Evolutionary conservation across 2,113 vertebrate genomes (phyloP).

Genomic region (Tachuris rubrigastra): DNA sequence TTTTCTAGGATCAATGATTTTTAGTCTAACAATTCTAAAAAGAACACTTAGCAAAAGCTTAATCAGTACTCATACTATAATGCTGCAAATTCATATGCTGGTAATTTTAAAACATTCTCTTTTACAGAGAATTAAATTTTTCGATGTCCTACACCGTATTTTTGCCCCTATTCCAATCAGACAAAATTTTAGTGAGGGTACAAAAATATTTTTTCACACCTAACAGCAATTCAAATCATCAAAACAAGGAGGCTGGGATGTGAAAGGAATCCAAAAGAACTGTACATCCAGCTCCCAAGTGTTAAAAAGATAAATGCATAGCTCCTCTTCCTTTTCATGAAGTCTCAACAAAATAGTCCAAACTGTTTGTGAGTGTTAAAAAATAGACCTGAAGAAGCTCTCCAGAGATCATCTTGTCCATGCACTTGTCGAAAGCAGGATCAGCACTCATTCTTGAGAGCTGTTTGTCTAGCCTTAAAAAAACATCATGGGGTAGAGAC

Average conservation of each 20-base stretch:
- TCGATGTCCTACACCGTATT: not conserved
- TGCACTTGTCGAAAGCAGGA: not conserved
- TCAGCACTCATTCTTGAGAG: not conserved
- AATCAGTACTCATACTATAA: not conserved
- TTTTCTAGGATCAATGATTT: not conserved
- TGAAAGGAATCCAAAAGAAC: not conserved
- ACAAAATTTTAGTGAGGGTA: not conserved
- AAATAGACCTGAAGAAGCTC: not conserved
- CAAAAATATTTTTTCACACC: not conserved
- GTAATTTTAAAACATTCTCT: not conserved
- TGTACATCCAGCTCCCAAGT: not conserved
- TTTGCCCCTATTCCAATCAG: not conserved
- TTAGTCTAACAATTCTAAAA: not conserved
- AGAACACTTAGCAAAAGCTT: not conserved
- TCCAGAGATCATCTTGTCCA: not conserved
- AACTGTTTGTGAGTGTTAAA: not conserved
- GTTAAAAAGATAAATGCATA: not conserved
- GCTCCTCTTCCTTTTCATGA: not conserved
- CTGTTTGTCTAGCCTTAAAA: not conserved
- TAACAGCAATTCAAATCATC: not conserved
- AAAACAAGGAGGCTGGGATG: not conserved
- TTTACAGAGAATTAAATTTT: not conserved
- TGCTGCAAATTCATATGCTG: not conserved
- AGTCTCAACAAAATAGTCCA: not conserved
- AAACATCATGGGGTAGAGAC: not conserved